Evolutionary conservation across 2,888 invertebrate genomes (phyloP).

Genomic region (Myopa testacea): DNA sequence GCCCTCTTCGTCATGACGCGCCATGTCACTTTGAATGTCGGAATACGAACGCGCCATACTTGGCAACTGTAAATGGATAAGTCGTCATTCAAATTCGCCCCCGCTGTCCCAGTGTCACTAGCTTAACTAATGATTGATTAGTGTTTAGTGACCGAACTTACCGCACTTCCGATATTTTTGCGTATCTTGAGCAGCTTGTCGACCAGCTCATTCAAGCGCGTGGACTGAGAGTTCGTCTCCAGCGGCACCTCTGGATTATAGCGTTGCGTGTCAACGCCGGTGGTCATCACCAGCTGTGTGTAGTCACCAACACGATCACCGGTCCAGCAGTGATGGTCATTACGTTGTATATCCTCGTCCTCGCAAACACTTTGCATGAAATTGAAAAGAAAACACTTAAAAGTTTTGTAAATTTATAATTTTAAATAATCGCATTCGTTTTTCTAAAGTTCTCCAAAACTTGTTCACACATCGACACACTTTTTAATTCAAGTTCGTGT

Average conservation of each 20-base stretch:
- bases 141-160: slow-evolving; percentile 48
- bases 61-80: slow-evolving; percentile 56
- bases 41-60: slow-evolving; percentile 59
- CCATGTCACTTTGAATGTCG: slow-evolving; percentile 68
- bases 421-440: no score
- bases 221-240: slow-evolving; percentile 59
- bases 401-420: not conserved
- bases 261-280: slow-evolving; percentile 64
- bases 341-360: slow-evolving; percentile 64
- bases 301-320: slow-evolving; percentile 67
- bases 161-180: slow-evolving; percentile 65
- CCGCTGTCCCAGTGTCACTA: no score
- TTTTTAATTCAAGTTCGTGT: not conserved
- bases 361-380: slow-evolving; percentile 61
- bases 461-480: no score
- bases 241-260: slow-evolving; percentile 68
- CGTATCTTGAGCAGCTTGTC: slow-evolving; percentile 67
- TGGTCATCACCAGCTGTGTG: slow-evolving; percentile 63
- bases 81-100: no score
- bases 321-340: slow-evolving; percentile 67
- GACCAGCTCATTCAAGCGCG: slow-evolving; percentile 64
- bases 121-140: not conserved
- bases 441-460: no score
- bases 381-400: slow-evolving; percentile 1
- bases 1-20: slow-evolving; percentile 64